Evolutionary conservation across 2,797 vertebrate genomes (phyloP).

Genomic region (Sparidentex hasta): DNA sequence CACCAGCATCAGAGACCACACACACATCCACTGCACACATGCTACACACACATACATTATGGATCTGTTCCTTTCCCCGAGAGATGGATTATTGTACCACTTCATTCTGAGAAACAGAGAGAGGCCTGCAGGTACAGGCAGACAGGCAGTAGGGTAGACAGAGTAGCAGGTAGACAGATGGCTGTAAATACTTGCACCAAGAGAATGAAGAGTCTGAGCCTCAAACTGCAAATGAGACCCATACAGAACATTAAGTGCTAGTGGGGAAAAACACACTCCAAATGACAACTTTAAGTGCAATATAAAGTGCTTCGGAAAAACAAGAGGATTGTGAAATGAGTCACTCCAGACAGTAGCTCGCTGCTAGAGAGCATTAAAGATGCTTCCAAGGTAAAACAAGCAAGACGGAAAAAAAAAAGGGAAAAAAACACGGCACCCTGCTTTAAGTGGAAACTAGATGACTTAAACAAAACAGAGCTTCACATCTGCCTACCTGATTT

Average conservation of each 20-base stretch:
- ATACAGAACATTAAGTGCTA: slow-evolving; percentile 57
- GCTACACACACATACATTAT: slow-evolving; percentile 58
- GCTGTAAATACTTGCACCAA: slow-evolving; percentile 28
- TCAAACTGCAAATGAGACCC: slow-evolving; percentile 64
- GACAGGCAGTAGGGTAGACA: slow-evolving; percentile 26
- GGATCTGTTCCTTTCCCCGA: slow-evolving; percentile 52
- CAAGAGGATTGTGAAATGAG: slow-evolving; percentile 62
- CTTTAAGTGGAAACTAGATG: slow-evolving; percentile 18
- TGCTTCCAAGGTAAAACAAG: slow-evolving; percentile 53
- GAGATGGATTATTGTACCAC: slow-evolving; percentile 66
- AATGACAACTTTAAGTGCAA: slow-evolving; percentile 72
- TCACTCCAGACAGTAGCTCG: slow-evolving; percentile 48
- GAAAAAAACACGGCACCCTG: slow-evolving; percentile 11
- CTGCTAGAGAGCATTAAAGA: slow-evolving; percentile 14
- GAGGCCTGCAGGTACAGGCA: slow-evolving; percentile 46
- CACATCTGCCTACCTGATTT: not conserved
- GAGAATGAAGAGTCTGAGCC: slow-evolving; percentile 35
- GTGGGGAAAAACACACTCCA: slow-evolving; percentile 36
- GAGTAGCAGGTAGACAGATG: slow-evolving; percentile 46
- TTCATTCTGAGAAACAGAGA: slow-evolving; percentile 50
- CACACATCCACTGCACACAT: slow-evolving; percentile 29
- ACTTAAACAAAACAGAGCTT: not conserved
- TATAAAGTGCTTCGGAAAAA: slow-evolving; percentile 61
- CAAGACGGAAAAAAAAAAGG: not conserved
- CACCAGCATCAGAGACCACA: slow-evolving; percentile 30